Evolutionary conservation across 37 sponge, comb jelly and placozoan genomes (phyloP), one percentile per base, ranked within the genome.

Genomic region (Chondrilla cf. caribensis): DNA sequence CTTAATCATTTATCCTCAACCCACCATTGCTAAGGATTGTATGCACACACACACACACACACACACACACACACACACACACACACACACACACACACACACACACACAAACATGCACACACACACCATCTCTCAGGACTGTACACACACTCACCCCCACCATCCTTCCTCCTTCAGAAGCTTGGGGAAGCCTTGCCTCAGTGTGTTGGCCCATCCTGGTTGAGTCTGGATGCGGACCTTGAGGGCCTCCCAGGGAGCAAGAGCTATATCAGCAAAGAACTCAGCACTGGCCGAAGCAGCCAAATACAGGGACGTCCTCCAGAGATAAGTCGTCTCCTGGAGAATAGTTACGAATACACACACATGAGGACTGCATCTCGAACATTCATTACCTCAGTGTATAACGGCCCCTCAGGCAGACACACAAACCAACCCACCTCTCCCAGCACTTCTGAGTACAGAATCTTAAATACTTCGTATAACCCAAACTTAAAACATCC

Each of bases 251-350:
- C 94, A 93, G 57, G 99, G 99, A 77, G 93, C 88, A 29, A 98
- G 88, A 77, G 95, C 97, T 83, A 98, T 98, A 77, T 98, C 99
- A 33, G 99, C 99, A 91, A 98, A 98, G 89, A 98, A 98, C 84
- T 98, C 99, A 18, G 99, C 99, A 89, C 96, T 95, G 66, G 99
- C 99, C 24, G 89, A 87, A 5, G 99, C 99, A 70, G 99, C 99
- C 59, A 98, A 86, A 79, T 98, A 98, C 58, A 98, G 90, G 14
- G 89, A 87, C 37, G 99, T 98, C 14, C 99, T 86, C 80, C 90
- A 98, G 28, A 70, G 32, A 77, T 92, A 98, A n/a, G 95, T 38
- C 14, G 77, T 81, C 59, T 98, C 96, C 93, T 97, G 79, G 31
- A 39, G 0, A n/a, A 32, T 8, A 75, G 37, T 32, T 8, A 25